phyloP scores from a whole-genome alignment of 2,888 invertebrate species.

The Antitype chi region DNA sequence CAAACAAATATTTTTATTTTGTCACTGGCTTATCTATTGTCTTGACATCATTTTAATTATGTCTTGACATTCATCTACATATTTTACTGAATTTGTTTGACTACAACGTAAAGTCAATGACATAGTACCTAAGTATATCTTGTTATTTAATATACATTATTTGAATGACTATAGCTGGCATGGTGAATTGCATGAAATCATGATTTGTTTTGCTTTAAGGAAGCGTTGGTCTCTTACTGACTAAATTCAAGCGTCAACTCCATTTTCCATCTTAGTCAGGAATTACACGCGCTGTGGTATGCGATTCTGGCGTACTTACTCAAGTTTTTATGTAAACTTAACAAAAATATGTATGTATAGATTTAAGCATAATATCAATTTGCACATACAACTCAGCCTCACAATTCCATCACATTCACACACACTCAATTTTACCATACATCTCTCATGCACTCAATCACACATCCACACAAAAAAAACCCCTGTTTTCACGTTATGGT shows the following conservation, averaged over 20 bases:
- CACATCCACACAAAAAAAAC: too few relatives aligned
- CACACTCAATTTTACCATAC: too few relatives aligned
- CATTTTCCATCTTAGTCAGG: background rate
- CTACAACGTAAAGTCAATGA: background rate
- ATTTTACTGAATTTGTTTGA: slow-evolving; percentile 2
- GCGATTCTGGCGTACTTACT: background rate
- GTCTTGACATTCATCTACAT: slow-evolving; percentile 4
- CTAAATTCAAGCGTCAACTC: background rate
- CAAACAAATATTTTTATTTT: background rate
- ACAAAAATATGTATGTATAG: too few relatives aligned
- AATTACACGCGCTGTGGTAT: background rate
- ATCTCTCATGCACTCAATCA: too few relatives aligned
- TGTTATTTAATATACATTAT: background rate
- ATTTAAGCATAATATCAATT: too few relatives aligned
- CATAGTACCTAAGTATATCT: background rate
- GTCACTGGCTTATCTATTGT: slow-evolving; percentile 23
- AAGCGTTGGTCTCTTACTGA: background rate
- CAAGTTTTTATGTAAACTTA: too few relatives aligned
- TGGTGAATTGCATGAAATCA: slow-evolving; percentile 21
- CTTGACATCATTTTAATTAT: slow-evolving; percentile 27
- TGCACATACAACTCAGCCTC: too few relatives aligned
- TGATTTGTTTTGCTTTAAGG: slow-evolving; percentile 30
- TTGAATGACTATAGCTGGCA: background rate
- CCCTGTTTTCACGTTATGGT: too few relatives aligned
- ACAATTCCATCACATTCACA: background rate